Evolutionary conservation across 2,113 vertebrate genomes (phyloP).

Genomic region (Alligator sinensis): DNA sequence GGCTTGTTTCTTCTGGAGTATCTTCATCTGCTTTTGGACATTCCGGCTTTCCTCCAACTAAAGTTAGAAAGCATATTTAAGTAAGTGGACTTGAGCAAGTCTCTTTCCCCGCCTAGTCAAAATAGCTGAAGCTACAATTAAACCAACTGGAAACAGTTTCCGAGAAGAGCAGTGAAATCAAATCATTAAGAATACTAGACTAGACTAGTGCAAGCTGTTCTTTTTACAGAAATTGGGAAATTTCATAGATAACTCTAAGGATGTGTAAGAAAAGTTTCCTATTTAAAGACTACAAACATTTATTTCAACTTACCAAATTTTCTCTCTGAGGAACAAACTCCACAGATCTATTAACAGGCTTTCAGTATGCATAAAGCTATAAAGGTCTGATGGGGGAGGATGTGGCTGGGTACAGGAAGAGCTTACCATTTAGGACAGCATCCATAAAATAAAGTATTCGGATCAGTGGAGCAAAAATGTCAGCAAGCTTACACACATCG

Average conservation of each 20-base stretch:
- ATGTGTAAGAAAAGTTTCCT: background rate
- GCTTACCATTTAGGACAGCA: background rate
- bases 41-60: conserved; percentile 96
- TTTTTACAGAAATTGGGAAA: background rate
- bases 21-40: conserved; percentile 97
- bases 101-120: background rate
- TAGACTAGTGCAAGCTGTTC: background rate
- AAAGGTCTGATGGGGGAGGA: background rate
- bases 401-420: background rate
- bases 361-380: background rate
- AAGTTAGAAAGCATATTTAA: conserved; percentile 53
- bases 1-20: conserved; percentile 96
- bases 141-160: conserved; percentile 2
- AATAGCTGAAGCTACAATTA: background rate
- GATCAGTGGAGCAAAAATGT: background rate
- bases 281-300: background rate
- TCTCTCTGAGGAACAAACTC: background rate
- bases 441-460: too few species aligned
- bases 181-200: background rate
- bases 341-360: background rate
- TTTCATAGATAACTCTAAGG: background rate
- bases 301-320: background rate
- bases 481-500: background rate
- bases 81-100: background rate
- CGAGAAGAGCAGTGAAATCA: background rate